Evolutionary conservation across 23 tunicate genomes (phyloP).

Genomic region (Styela plicata): DNA sequence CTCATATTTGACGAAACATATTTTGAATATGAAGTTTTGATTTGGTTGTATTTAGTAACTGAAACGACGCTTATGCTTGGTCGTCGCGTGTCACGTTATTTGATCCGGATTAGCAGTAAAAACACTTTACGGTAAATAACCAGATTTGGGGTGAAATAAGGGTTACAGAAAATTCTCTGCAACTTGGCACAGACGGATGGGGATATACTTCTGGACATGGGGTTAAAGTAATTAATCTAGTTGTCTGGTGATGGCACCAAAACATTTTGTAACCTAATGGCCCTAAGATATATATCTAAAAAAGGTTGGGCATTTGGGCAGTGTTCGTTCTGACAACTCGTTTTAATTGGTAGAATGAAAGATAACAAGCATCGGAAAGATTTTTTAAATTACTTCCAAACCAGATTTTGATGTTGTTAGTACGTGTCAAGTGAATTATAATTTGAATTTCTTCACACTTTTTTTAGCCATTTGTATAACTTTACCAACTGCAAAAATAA

Average conservation of each 20-base stretch:
- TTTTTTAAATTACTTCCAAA: no score
- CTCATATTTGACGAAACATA: no score
- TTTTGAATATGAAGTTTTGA: not conserved
- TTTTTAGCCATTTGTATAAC: no score
- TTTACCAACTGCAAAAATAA: no score
- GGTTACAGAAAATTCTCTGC: not conserved
- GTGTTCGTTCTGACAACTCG: not conserved
- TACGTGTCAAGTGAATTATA: no score
- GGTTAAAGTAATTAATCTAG: not conserved
- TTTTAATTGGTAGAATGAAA: not conserved
- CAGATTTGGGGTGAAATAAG: not conserved
- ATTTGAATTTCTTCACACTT: no score
- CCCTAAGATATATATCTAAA: not conserved
- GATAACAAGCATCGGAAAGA: not conserved
- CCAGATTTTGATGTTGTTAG: no score
- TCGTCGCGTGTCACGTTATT: slow-evolving; percentile 39
- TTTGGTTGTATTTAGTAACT: not conserved
- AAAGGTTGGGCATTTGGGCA: not conserved
- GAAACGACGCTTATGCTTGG: not conserved
- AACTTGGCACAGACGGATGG: not conserved
- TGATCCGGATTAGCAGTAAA: slow-evolving; percentile 31
- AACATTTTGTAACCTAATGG: not conserved
- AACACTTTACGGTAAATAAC: slow-evolving; percentile 35
- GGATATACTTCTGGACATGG: not conserved
- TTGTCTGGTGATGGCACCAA: not conserved